Evolutionary conservation across 2,797 vertebrate genomes (phyloP).

Genomic region (Hippopotamyrus pictus): DNA sequence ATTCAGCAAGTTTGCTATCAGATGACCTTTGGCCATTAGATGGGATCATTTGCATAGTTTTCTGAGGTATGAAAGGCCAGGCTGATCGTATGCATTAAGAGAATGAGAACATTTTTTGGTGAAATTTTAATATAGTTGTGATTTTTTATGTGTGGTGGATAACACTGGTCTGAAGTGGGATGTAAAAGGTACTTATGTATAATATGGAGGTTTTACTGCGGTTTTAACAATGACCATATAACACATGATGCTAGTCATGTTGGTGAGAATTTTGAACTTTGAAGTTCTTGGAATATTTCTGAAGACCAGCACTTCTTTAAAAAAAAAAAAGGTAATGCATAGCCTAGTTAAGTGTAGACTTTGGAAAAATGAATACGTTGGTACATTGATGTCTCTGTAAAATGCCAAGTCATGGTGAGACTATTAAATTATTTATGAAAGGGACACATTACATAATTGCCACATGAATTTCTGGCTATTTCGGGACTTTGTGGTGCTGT

Average conservation of each 20-base stretch:
- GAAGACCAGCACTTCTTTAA: background rate
- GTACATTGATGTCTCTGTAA: background rate
- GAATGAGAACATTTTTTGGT: background rate
- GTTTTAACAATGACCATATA: background rate
- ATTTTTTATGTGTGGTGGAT: background rate
- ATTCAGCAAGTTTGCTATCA: background rate
- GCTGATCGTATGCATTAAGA: background rate
- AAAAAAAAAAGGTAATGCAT: background rate
- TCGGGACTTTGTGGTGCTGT: background rate
- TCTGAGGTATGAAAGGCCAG: background rate
- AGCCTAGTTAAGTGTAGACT: background rate
- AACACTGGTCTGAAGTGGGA: background rate
- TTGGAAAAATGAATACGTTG: background rate
- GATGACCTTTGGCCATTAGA: background rate
- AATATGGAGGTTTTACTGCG: background rate
- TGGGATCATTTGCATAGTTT: background rate
- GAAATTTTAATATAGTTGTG: background rate
- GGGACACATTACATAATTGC: background rate
- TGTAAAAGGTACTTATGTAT: background rate
- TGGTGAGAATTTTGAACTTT: background rate
- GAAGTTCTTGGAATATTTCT: background rate
- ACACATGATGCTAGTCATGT: background rate
- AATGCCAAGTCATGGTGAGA: background rate
- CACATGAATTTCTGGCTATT: background rate
- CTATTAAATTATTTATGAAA: constrained; percentile 9